Conservation (phyloP, 2,797 vertebrate genomes). For the Clarias laeviceps region DNA sequence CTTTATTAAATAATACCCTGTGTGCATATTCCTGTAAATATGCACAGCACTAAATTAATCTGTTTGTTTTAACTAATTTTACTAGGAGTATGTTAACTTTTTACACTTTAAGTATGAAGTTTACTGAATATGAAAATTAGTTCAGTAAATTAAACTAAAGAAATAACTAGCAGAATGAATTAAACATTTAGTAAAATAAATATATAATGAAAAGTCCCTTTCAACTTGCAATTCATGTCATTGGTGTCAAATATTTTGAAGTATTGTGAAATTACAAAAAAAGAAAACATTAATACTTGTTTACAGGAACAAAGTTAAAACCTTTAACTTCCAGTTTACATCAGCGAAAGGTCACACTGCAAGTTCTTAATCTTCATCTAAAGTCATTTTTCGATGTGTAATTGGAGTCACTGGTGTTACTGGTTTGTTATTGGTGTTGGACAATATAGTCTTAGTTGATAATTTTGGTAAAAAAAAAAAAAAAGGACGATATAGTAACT, state of each 20-base stretch:
- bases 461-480: not conserved
- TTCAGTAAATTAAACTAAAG: no score
- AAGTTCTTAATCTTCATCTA: no score
- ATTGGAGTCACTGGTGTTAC: not conserved
- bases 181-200: not conserved
- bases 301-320: not conserved
- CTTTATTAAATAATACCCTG: not conserved
- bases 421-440: not conserved
- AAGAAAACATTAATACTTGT: not conserved
- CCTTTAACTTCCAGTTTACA: not conserved
- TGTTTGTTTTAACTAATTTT: not conserved
- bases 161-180: not conserved
- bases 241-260: not conserved
- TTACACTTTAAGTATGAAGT: not conserved
- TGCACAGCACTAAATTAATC: not conserved
- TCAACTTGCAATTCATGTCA: not conserved
- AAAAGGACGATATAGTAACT: not conserved
- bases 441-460: not conserved
- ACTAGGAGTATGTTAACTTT: not conserved
- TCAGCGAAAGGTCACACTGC: not conserved
- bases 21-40: not conserved
- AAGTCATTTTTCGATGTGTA: not conserved
- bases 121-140: not conserved
- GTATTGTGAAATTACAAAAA: not conserved
- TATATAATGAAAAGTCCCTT: not conserved